Evolutionary conservation across 1,140 invertebrate genomes (phyloP), one percentile per base, ranked within the genome.

Genomic region (Tigriopus japonicus): DNA sequence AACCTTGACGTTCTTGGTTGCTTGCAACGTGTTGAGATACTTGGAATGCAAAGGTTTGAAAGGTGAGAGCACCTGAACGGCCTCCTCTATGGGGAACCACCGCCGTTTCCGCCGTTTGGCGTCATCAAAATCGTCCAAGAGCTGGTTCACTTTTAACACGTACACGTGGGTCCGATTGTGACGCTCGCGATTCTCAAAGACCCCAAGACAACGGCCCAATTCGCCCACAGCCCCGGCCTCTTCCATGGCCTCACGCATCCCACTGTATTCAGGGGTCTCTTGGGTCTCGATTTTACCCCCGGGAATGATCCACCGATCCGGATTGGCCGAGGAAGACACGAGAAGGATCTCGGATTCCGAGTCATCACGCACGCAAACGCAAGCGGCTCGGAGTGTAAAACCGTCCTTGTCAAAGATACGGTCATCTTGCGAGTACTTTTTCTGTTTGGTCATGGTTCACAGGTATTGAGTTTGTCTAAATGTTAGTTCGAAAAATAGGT

Each of bases 261-360:
- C 55, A 23, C 21, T 28, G 28, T 17, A 23, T 15, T 58, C 55
- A n/a, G 55, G 55, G 14, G 17, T 41, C 21, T 58, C 55, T 12
- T 17, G n/a, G 55, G 55, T 17, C 41, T 58, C 17, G 28, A 58
- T 58, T 42, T 58, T 58, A 28, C 55, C 55, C n/a, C 55, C 55
- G 1, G 55, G 55, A 13, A 58, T 42, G 55, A 58, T 58, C 55
- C 55, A 58, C 15, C 15, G 17, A 15, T 58, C 55, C 14, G 55
- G 55, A 35, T 40, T 28, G 15, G 21, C 55, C 12, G 55, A 58
- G 14, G 21, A 35, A 14, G 28, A 41, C 1, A 58, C 41, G 5
- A 58, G 55, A 9, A 58, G 24, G 35, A 58, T 41, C 42, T 58
- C 55, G 23, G 28, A 17, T 42, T 58, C 55, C 2, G 17, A 21